phyloP scores from a whole-genome alignment of 2,113 vertebrate genomes.

The Meriones unguiculatus region DNA sequence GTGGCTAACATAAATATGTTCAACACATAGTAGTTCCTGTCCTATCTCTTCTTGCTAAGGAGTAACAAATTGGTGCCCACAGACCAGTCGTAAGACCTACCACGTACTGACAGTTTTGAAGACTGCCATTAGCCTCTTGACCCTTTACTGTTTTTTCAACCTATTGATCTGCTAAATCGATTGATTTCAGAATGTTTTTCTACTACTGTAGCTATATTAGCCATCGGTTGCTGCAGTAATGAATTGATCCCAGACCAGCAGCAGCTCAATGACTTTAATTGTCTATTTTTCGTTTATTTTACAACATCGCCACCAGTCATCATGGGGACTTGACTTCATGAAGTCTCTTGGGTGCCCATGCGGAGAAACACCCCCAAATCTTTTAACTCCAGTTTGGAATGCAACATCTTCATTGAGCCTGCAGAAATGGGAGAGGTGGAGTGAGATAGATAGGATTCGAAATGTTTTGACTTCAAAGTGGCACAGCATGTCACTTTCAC shows the following conservation, averaged over 20 bases:
- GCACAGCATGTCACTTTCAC: not conserved
- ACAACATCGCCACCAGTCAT: not conserved
- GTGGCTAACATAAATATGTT: conserved; percentile 10
- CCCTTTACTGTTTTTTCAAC: conserved; percentile 68
- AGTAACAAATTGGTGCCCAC: conserved; percentile 1
- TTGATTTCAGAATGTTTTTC: conserved; percentile 78
- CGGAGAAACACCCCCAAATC: not conserved
- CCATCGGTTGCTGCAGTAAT: not conserved
- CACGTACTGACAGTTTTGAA: conserved; percentile 36
- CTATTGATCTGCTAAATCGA: conserved; percentile 74
- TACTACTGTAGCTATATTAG: not conserved
- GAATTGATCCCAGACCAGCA: not conserved
- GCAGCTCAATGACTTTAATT: not conserved
- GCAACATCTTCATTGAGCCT: not conserved
- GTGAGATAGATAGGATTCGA: not conserved
- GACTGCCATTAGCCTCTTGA: conserved; percentile 78
- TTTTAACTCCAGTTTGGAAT: not conserved
- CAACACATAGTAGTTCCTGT: not conserved
- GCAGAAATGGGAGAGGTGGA: not conserved
- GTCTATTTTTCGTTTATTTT: conserved; percentile 30
- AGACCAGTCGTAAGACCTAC: conserved; percentile 23
- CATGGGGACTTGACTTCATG: not conserved
- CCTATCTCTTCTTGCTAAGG: not conserved
- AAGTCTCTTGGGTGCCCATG: not conserved
- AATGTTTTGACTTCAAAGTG: not conserved